Conservation (phyloP, 1,140 invertebrate genomes). For the Trialeurodes vaporariorum region DNA sequence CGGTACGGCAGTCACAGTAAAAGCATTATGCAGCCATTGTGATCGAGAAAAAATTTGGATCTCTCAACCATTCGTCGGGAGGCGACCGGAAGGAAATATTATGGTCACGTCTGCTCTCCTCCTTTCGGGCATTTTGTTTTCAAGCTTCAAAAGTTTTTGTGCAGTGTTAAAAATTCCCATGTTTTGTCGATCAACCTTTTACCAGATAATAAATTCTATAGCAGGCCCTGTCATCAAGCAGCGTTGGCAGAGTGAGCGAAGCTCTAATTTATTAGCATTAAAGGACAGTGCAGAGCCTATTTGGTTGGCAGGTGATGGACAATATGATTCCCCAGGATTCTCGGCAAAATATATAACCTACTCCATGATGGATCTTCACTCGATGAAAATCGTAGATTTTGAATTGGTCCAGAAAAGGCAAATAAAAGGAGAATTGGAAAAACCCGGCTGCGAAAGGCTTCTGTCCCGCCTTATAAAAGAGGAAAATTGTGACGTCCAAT, state of each 20-base stretch:
- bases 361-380: conserved; percentile 10
- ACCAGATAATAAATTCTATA: conserved; percentile 9
- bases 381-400: conserved; percentile 10
- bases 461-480: conserved; percentile 5
- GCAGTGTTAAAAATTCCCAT: conserved; percentile 8
- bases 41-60: conserved; percentile 8
- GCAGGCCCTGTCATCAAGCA: conserved; percentile 3
- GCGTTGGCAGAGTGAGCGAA: conserved; percentile 6
- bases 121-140: conserved; percentile 7
- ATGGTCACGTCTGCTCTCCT: conserved; percentile 1
- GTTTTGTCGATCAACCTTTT: conserved; percentile 6
- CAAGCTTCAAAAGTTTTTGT: conserved; percentile 11
- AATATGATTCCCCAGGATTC: conserved; percentile 9
- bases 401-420: conserved; percentile 7
- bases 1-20: not conserved
- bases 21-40: conserved; percentile 3
- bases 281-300: conserved; percentile 3
- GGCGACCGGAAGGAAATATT: conserved; percentile 7
- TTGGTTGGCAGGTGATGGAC: conserved; percentile 10
- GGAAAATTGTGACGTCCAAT: conserved; percentile 7
- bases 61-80: conserved; percentile 6
- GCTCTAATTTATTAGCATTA: not conserved
- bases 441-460: conserved; percentile 8
- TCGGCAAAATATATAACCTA: conserved; percentile 11
- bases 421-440: conserved; percentile 10